Conservation (phyloP, 2,888 invertebrate species). For the Strigamia maritima region DNA sequence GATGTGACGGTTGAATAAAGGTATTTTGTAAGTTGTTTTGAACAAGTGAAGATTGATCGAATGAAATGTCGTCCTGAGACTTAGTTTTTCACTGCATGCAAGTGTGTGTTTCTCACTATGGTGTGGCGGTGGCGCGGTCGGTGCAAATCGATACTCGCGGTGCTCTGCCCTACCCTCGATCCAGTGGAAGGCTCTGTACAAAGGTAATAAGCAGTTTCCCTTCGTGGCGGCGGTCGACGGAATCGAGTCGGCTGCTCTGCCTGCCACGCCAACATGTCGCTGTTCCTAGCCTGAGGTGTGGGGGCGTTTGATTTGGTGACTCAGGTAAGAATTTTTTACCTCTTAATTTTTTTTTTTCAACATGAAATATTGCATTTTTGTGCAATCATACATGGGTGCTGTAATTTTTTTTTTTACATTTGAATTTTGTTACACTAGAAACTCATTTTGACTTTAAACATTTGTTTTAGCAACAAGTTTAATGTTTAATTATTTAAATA, state of each 20-base stretch:
- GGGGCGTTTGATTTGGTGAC: constrained; percentile 15
- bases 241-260: constrained; percentile 29
- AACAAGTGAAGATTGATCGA: constrained; percentile 18
- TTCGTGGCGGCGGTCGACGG: constrained; percentile 34
- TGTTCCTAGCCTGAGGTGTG: constrained; percentile 29
- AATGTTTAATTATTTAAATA: neutral
- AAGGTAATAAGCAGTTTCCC: constrained; percentile 34
- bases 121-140: constrained; percentile 31
- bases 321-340: neutral
- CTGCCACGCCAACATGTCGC: constrained; percentile 30
- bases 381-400: neutral
- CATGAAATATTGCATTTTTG: constrained; percentile 2
- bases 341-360: neutral
- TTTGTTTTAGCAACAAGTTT: constrained; percentile 17
- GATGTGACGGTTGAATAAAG: neutral
- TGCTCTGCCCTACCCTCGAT: constrained; percentile 28
- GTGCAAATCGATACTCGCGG: constrained; percentile 24
- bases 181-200: constrained; percentile 34
- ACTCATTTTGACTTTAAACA: neutral
- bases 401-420: neutral
- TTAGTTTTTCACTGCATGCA: constrained; percentile 5
- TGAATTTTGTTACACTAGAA: too few relatives aligned
- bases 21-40: constrained; percentile 21
- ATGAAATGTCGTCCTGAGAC: constrained; percentile 24
- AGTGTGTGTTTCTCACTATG: constrained; percentile 26